Conservation (phyloP, 2,888 invertebrate genomes). For the Piscicola geometra region DNA sequence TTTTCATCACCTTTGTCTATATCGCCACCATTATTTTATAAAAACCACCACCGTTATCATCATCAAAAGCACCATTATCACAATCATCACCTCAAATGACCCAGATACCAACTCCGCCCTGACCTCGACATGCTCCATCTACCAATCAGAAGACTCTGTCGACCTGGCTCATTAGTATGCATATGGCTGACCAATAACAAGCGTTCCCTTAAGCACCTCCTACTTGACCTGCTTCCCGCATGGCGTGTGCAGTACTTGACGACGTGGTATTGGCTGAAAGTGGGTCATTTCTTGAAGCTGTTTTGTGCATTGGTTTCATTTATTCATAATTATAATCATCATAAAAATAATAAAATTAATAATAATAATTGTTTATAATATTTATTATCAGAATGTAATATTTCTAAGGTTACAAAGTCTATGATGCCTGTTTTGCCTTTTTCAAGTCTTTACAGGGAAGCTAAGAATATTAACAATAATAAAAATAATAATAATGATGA, state of each 20-base stretch:
- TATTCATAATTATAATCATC: too few species aligned
- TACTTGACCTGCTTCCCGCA: conserved; percentile 66
- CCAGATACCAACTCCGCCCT: conserved; percentile 74
- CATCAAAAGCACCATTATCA: not conserved
- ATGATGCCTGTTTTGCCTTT: conserved; percentile 19
- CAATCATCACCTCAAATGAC: conserved; percentile 41
- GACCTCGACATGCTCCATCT: conserved; percentile 70
- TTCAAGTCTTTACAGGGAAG: not conserved
- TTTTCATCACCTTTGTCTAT: not conserved
- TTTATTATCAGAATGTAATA: not conserved
- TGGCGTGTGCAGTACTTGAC: conserved; percentile 72
- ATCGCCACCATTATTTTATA: not conserved
- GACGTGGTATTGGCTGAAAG: conserved; percentile 85
- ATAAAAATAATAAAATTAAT: too few species aligned
- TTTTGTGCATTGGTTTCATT: too few species aligned
- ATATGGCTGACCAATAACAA: conserved; percentile 88
- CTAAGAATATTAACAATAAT: too few species aligned
- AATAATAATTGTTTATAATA: not conserved
- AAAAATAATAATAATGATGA: too few species aligned
- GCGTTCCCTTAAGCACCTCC: conserved; percentile 65
- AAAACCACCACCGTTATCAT: not conserved
- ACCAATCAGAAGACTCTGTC: conserved; percentile 61
- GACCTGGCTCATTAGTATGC: conserved; percentile 66
- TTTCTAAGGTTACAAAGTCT: conserved; percentile 62
- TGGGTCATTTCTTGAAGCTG: conserved; percentile 56